Conservation (phyloP, 2,888 invertebrate genomes). For the Psylliodes chrysocephalus region DNA sequence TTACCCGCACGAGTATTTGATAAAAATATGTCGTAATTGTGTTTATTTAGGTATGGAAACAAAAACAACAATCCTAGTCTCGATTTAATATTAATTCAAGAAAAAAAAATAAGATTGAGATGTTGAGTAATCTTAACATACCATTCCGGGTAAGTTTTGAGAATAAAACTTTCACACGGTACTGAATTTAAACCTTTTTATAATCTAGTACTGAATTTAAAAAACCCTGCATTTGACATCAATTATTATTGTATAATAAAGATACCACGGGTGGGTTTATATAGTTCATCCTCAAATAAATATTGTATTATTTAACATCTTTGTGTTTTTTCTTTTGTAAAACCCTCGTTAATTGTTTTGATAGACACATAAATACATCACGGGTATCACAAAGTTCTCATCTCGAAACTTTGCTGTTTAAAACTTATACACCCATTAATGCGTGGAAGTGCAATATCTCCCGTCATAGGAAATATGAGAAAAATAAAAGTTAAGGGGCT, state of each 20-base stretch:
- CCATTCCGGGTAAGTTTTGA: constrained; percentile 1
- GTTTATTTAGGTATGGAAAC: background rate
- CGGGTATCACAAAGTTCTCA: too few relatives aligned
- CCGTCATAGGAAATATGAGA: too few relatives aligned
- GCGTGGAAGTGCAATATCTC: too few relatives aligned
- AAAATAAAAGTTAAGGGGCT: too few relatives aligned
- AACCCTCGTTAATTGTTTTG: background rate
- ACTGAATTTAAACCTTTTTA: too few relatives aligned
- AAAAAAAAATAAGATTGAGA: background rate
- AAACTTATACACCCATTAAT: too few relatives aligned
- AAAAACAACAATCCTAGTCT: background rate
- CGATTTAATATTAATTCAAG: background rate
- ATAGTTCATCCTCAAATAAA: constrained; percentile 18
- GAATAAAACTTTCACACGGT: too few relatives aligned
- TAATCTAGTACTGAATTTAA: constrained; percentile 7
- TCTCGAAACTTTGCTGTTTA: too few relatives aligned
- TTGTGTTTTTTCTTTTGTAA: background rate
- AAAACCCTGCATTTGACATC: constrained; percentile 16
- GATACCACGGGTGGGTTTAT: constrained; percentile 16
- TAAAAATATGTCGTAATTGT: too few relatives aligned
- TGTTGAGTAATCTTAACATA: background rate
- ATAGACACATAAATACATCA: too few relatives aligned
- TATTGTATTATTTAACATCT: constrained; percentile 4
- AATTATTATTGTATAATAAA: constrained; percentile 15
- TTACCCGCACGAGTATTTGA: constrained; percentile 1